Evolutionary conservation across 2,797 vertebrate genomes (phyloP), one percentile per base, ranked within the genome.

Genomic region (Phrynocephalus vlangalii): DNA sequence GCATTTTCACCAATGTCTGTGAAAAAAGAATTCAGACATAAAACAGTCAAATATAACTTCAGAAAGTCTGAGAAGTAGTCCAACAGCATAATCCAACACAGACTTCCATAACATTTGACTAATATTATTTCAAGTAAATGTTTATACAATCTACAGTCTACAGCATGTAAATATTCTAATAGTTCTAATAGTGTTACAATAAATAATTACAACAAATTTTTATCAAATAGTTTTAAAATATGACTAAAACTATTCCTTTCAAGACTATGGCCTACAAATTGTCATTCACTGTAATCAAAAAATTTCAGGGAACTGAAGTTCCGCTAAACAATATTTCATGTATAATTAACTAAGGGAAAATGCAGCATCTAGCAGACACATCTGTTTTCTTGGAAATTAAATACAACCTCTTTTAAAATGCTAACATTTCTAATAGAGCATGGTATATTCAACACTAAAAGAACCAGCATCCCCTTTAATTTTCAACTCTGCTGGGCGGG

Each of bases 1-100:
- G 26, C n/a, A 72, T 33, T 82, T 82, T 52, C 44, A 77, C 30
- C 11, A 67, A 80, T 84, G 63, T 85, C 70, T 66, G 75, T 56
- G 38, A 48, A 80, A 83, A 52, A n/a, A 30, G 20, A 22, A 76
- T 78, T 83, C 33, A 87, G 3, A n/a, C 28, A 60, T 16, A 70
- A 48, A n/a, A 20, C 44, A 83, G 3, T 70, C n/a, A 28, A 86
- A 56, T 26, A 44, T 48, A 82, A 66, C 1, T 44, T 24, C 6
- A 67, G 6, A 66, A 63, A 5, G 8, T 10, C 6, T 80, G 48
- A 66, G 38, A 22, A 28, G 38, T 28, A 33, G 56, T 18, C 18
- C 52, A 44, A 70, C 1, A 83, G 67, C 20, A 2, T 68, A 67
- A 71, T n/a, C 48, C 60, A 79, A 26, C 26, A 76, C 15, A 48